These are phyloP conservation scores for Lasioglossum calceatum DNA, from an alignment of 2,888 invertebrate genomes.

Conservation along the genomic window DNA sequence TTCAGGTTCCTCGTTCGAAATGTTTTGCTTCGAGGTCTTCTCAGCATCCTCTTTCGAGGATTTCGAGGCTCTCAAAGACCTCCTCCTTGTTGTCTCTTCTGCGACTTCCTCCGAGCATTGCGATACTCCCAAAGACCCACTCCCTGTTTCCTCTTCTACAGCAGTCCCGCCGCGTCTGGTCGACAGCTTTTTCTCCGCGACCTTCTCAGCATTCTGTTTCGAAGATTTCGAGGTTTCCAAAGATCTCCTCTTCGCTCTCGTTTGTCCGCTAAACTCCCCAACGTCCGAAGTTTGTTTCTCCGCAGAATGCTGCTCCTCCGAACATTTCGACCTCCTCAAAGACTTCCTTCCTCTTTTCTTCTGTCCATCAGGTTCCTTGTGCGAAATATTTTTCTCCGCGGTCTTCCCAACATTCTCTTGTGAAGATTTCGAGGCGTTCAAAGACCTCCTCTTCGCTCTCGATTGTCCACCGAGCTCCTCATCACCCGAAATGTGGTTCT, in stretches of 20 bases:
- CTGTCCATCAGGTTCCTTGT: background rate
- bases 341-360: background rate
- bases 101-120: no score
- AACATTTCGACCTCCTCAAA: background rate
- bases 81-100: no score
- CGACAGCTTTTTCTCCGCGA: no score
- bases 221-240: background rate
- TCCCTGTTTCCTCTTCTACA: no score
- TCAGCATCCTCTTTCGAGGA: background rate
- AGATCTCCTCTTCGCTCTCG: background rate
- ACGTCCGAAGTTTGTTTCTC: background rate
- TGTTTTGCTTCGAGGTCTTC: no score
- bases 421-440: background rate
- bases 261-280: no score
- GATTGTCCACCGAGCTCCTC: rapidly evolving
- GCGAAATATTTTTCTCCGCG: background rate
- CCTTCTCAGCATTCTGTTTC: no score
- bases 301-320: background rate
- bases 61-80: background rate
- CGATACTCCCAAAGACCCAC: no score
- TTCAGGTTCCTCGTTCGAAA: background rate
- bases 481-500: background rate
- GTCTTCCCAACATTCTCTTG: background rate
- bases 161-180: no score
- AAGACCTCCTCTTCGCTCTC: background rate